phyloP scores from a whole-genome alignment of 2,888 invertebrate species.

The Aelia acuminata region DNA sequence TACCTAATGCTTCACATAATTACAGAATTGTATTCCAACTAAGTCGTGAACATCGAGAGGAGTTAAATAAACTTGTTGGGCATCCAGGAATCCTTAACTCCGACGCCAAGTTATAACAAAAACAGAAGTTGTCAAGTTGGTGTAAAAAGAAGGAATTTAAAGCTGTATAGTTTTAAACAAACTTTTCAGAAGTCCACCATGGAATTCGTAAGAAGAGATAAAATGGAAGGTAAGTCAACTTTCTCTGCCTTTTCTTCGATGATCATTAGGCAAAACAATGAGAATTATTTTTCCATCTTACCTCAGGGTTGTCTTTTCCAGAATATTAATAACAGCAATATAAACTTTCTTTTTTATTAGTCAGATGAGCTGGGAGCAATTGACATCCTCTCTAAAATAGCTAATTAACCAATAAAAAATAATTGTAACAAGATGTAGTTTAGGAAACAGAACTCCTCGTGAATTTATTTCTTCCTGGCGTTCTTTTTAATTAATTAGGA shows the following conservation, averaged over 20 bases:
- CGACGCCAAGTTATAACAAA: conserved; percentile 18
- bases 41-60: neutral
- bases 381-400: neutral
- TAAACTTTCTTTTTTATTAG: neutral
- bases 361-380: neutral
- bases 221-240: conserved; percentile 17
- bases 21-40: conserved; percentile 1
- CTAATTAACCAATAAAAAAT: neutral
- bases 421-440: too few species aligned
- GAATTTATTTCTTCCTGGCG: too few species aligned
- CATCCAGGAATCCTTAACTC: neutral
- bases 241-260: neutral
- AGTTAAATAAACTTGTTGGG: neutral
- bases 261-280: conserved; percentile 7
- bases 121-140: conserved; percentile 15
- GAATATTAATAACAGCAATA: neutral
- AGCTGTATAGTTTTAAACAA: conserved; percentile 35
- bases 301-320: neutral
- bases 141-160: conserved; percentile 32
- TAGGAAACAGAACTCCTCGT: too few species aligned
- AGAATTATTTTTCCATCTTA: neutral
- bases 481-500: too few species aligned
- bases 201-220: conserved; percentile 36
- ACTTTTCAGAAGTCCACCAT: neutral
- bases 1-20: neutral